Percentiles rank a stretch among this genome's conserved stretches.
These are phyloP conservation scores for Dryadula phaetusa DNA, from an alignment of 2,888 invertebrate genomes.

Conservation along the genomic window DNA sequence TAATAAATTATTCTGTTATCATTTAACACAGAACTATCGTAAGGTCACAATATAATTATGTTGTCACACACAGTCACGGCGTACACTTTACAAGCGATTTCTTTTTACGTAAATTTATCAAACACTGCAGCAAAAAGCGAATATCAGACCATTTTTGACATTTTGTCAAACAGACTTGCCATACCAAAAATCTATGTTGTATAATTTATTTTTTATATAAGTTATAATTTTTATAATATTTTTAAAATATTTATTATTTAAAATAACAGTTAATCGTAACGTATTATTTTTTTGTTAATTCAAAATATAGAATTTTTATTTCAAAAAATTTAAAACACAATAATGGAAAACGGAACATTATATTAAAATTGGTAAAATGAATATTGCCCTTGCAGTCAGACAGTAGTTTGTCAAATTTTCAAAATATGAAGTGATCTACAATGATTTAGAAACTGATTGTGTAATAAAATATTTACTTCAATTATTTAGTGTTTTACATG, in stretches of 20 bases:
- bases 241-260: no score
- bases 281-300: no score
- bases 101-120: slow-evolving; percentile 62
- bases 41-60: slow-evolving; percentile 48
- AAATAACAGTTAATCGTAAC: no score
- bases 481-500: slow-evolving; percentile 53
- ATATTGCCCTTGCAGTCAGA: slow-evolving; percentile 59
- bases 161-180: slow-evolving; percentile 51
- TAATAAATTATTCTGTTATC: slow-evolving; percentile 44
- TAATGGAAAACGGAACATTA: slow-evolving; percentile 38
- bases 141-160: slow-evolving; percentile 67
- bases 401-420: slow-evolving; percentile 64
- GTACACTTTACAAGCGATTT: slow-evolving; percentile 50
- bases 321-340: not conserved
- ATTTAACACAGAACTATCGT: slow-evolving; percentile 53
- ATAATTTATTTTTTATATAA: not conserved
- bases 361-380: slow-evolving; percentile 52
- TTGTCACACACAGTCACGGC: slow-evolving; percentile 38
- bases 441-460: slow-evolving; percentile 77
- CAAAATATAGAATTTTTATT: not conserved
- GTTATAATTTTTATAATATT: not conserved
- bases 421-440: slow-evolving; percentile 75
- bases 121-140: slow-evolving; percentile 52
- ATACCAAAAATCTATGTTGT: slow-evolving; percentile 9
- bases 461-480: slow-evolving; percentile 62